A percentile compares a stretch with the other conserved stretches of the same genome.
Conservation (phyloP, 2,888 invertebrate genomes). For the Girardia tigrina region DNA sequence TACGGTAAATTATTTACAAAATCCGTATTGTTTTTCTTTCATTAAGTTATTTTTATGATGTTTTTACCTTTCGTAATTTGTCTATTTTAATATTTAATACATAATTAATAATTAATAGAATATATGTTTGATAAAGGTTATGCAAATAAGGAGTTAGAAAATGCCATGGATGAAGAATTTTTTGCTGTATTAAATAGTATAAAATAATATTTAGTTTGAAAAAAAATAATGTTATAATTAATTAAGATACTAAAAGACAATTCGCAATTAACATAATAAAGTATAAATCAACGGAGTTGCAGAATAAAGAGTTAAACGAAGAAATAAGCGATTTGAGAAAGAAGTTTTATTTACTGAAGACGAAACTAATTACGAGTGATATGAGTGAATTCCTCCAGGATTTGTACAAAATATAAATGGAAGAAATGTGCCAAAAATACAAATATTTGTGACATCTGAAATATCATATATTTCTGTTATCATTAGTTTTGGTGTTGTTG, state of each 20-base stretch:
- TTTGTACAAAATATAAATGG: too few species aligned
- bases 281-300: background rate
- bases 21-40: too few species aligned
- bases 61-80: background rate
- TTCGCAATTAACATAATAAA: background rate
- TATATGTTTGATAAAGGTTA: background rate
- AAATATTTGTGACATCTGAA: too few species aligned
- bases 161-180: background rate
- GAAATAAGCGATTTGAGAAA: background rate
- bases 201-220: background rate
- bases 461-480: too few species aligned
- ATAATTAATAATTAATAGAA: background rate
- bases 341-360: background rate
- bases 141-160: background rate
- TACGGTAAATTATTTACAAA: too few species aligned
- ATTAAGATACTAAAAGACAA: background rate
- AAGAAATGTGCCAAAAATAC: too few species aligned
- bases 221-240: background rate
- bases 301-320: constrained; percentile 9
- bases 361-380: background rate
- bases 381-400: background rate
- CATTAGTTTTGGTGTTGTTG: too few species aligned
- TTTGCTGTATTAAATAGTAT: background rate
- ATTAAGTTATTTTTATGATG: too few species aligned
- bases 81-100: background rate